phyloP scores from a whole-genome alignment of 2,888 invertebrate genomes.

The Drosophila aldrichi region DNA sequence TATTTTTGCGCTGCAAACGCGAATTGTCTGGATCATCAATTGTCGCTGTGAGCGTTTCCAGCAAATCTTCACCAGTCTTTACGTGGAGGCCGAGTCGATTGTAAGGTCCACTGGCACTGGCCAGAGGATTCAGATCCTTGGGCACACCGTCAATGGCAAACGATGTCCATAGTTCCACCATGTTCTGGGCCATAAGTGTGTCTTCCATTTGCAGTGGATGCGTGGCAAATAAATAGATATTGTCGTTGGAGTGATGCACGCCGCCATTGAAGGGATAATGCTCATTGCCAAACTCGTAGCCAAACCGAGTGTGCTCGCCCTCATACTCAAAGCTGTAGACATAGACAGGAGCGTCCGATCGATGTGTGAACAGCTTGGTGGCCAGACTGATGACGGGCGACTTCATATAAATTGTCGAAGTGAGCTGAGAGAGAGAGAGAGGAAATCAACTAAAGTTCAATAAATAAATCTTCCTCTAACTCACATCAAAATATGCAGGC shows the following conservation, averaged over 20 bases:
- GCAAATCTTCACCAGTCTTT: conserved; percentile 65
- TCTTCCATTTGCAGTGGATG: conserved; percentile 82
- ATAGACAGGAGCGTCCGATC: conserved; percentile 82
- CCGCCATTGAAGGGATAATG: conserved; percentile 86
- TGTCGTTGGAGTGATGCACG: conserved; percentile 87
- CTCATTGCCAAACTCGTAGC: conserved; percentile 84
- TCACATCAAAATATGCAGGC: conserved; percentile 86
- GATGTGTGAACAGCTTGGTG: conserved; percentile 64
- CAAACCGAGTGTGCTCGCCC: conserved; percentile 85
- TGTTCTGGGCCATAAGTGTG: conserved; percentile 84
- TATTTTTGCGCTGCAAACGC: conserved; percentile 59
- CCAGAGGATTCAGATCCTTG: conserved; percentile 41
- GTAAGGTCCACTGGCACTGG: conserved; percentile 83
- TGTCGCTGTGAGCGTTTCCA: conserved; percentile 76
- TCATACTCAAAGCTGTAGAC: conserved; percentile 86
- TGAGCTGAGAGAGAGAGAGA: conserved; percentile 51
- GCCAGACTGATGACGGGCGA: conserved; percentile 85
- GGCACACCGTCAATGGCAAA: conserved; percentile 84
- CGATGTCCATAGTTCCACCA: conserved; percentile 86
- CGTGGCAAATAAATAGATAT: conserved; percentile 87
- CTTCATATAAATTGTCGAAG: conserved; percentile 83
- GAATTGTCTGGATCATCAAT: conserved; percentile 79
- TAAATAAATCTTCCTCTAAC: conserved; percentile 31
- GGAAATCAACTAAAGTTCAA: neutral
- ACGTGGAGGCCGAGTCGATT: conserved; percentile 77